Percentiles rank a stretch among this genome's conserved stretches.
Conservation (phyloP, 2,113 vertebrate genomes). For the Crotalus horridus region DNA sequence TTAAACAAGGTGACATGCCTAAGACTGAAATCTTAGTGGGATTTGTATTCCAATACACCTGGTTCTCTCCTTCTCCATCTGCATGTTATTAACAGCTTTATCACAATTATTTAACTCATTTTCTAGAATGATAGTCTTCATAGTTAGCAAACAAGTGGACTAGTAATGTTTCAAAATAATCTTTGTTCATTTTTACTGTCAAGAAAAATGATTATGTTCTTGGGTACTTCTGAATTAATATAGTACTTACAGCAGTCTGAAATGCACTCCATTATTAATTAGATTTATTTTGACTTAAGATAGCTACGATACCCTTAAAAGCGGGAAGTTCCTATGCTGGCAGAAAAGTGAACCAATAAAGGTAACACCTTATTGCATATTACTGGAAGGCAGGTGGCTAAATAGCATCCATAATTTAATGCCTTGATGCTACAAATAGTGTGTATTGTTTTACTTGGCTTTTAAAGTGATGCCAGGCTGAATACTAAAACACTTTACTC, state of each 20-base stretch:
- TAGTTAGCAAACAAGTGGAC: background rate
- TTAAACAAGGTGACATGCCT: background rate
- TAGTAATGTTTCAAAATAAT: conserved; percentile 8
- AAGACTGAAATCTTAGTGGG: background rate
- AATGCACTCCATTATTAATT: background rate
- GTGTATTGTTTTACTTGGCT: background rate
- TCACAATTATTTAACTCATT: background rate
- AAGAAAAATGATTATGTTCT: background rate
- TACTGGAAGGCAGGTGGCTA: background rate
- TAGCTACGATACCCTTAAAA: background rate
- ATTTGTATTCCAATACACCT: background rate
- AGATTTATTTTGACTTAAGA: background rate
- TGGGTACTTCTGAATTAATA: background rate
- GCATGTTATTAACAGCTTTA: background rate
- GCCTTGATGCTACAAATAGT: background rate
- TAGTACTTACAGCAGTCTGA: background rate
- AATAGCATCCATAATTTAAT: background rate
- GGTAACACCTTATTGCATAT: background rate
- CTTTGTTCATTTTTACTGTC: background rate
- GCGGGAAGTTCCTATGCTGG: background rate
- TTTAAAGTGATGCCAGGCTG: conserved; percentile 4
- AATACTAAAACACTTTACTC: background rate
- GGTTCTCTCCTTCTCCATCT: too few relatives aligned
- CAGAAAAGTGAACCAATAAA: background rate
- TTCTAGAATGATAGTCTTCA: background rate